A percentile compares a stretch with the other conserved stretches of the same genome.
phyloP scores from a whole-genome alignment of 2,797 vertebrate species.

The Capromys pilorides region DNA sequence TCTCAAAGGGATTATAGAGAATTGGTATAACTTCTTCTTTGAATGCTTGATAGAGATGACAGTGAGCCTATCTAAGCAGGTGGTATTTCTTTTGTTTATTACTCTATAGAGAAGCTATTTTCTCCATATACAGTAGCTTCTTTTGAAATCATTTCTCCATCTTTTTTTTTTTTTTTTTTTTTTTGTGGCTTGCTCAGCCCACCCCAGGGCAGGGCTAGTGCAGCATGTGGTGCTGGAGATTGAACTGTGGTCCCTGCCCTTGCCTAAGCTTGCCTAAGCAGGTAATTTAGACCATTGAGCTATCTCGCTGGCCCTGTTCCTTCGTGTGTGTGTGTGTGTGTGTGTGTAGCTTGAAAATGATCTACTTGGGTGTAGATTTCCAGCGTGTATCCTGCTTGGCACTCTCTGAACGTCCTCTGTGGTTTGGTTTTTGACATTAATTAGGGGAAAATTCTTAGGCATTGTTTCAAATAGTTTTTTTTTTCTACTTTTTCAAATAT shows the following conservation, averaged over 20 bases:
- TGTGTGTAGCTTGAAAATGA: neutral
- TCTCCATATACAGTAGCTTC: neutral
- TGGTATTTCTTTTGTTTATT: neutral
- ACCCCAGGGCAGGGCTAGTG: too few relatives aligned
- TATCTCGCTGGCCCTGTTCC: too few relatives aligned
- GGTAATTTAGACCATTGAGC: too few relatives aligned
- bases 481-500: neutral
- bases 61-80: neutral
- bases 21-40: neutral
- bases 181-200: too few relatives aligned
- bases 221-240: too few relatives aligned
- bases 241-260: too few relatives aligned
- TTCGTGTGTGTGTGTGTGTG: neutral
- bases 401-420: neutral
- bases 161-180: neutral
- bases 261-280: too few relatives aligned
- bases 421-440: neutral
- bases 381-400: neutral
- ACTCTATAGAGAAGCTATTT: neutral
- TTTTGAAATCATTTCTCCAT: neutral
- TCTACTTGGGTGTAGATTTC: neutral
- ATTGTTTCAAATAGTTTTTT: neutral
- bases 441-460: neutral
- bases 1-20: neutral
- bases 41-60: neutral